These are phyloP conservation scores for Oreocharis arfaki DNA, from an alignment of 2,113 vertebrate species.

Conservation along the genomic window DNA sequence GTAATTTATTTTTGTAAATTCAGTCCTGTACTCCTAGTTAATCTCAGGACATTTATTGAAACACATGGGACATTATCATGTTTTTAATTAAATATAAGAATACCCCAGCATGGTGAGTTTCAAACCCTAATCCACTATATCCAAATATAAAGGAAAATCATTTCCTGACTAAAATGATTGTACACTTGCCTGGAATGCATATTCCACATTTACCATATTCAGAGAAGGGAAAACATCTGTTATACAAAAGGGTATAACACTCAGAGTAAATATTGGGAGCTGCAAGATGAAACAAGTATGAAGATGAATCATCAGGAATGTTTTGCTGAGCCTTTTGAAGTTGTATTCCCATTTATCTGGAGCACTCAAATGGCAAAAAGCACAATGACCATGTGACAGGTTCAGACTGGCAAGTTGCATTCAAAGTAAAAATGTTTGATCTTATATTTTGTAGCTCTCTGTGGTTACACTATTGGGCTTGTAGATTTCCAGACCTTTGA, in stretches of 20 bases:
- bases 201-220: neutral
- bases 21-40: neutral
- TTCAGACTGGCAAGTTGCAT: neutral
- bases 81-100: neutral
- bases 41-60: neutral
- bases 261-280: neutral
- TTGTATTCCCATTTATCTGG: neutral
- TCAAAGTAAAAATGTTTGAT: neutral
- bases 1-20: neutral
- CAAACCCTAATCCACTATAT: neutral
- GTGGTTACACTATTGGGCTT: neutral
- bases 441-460: neutral
- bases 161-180: neutral
- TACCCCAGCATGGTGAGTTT: neutral
- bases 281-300: slow-evolving; percentile 13
- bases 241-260: neutral
- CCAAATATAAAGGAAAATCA: neutral
- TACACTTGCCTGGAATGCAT: neutral
- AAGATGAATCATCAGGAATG: slow-evolving; percentile 26
- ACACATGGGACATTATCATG: neutral
- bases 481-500: neutral
- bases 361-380: slow-evolving; percentile 1
- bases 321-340: neutral
- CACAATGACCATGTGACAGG: neutral
- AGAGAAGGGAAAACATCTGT: neutral